Base-by-base conservation (phyloP, 2,113 vertebrate genomes). In the Petromus typicus region DNA sequence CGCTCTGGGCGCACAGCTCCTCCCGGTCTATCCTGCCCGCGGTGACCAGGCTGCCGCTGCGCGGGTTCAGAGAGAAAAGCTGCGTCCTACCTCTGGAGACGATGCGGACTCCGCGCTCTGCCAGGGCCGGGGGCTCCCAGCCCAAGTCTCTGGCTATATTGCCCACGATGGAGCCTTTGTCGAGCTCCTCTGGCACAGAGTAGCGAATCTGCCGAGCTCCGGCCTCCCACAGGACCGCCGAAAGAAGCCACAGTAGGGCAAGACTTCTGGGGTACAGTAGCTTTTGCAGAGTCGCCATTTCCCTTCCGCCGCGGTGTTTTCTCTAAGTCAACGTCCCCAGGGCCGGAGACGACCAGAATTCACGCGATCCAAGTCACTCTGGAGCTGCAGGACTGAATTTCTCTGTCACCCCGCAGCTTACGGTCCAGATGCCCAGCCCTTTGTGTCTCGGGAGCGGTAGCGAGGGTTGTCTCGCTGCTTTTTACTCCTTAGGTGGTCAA, bases 101-200 rank as follows among this genome's bases (percentile, higher is more conserved):
- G 81, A 99, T 98, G 91, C 99, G 97, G 71, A 98, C 98, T 54
- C 98, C 97, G 2, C 98, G 98, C 48, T 98, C 97, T 76, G 97
- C 98, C 88, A 99, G 86, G 13, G 95, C 96, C 7, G 83, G 95
- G 11, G 97, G 43, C 95, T 98, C 98, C 97, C 98, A 85, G 3
- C 98, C 98, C 12, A 99, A 59, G 94, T 99, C 98, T 88, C 98
- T 98, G 79, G 98, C 96, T 69, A 99, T 98, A 94, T 98, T 98
- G 75, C 98, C 98, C 96, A 99, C 97, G 6, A 98, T 64, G 5
- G 97, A 98, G 89, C 98, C 98, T 67, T 96, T 97, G 90, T 98
- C 98, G 85, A 97, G 80, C 96, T 99, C 99, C 95, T 99, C 98
- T 1, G 97, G 97, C 7, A 99, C 94, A 25, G 98, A 98, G 90